Base-by-base conservation (phyloP, 2,113 vertebrate species). In the Passer domesticus region DNA sequence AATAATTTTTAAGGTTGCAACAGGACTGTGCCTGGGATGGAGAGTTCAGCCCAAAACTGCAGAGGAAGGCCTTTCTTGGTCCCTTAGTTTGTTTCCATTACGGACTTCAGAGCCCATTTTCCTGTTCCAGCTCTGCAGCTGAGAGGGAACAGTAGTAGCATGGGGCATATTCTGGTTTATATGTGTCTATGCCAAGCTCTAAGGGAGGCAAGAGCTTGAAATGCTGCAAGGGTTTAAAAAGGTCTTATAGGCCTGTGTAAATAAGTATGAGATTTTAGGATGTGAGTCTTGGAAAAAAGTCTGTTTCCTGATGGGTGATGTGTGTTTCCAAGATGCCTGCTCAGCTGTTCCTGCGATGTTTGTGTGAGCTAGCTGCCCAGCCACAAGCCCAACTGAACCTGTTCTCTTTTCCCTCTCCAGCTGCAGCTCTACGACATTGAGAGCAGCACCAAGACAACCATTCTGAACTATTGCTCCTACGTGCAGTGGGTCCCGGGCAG, bases 401-500 rank as follows among this genome's bases (percentile, higher is more conserved):
- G 43, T 39, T 18, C 86, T 95, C 37, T 18, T 68, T 46, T 87
- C 37, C 79, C n/a, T 22, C 22, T 41, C 24, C 76, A 99, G 99
- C 87, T 99, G 93, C 98, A 99, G n/a, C 98, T 99, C 20, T 99
- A 98, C 10, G 98, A 99, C 95, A 97, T 99, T 6, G 98, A 98
- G 76, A 98, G 96, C 28, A 93, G 97, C 30, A 84, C 96, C 46
- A 99, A 99, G 98, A 98, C 97, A 7, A 98, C 98, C 14, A 95
- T 99, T 87, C 95, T 99, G 97, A 99, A 97, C 94, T 99, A 98
- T 73, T 99, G 99, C 97, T 98, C 99, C 69, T 99, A 99, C 1
- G 99, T 99, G 80, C 99, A 99, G 89, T 99, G 99, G 99, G 99
- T 99, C 7, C 99, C 99, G 0, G 98, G 98, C 94, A 99, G 99